These are phyloP conservation scores for Aleiodes leptofemur DNA, from an alignment of 2,888 invertebrate species.

Conservation along the genomic window DNA sequence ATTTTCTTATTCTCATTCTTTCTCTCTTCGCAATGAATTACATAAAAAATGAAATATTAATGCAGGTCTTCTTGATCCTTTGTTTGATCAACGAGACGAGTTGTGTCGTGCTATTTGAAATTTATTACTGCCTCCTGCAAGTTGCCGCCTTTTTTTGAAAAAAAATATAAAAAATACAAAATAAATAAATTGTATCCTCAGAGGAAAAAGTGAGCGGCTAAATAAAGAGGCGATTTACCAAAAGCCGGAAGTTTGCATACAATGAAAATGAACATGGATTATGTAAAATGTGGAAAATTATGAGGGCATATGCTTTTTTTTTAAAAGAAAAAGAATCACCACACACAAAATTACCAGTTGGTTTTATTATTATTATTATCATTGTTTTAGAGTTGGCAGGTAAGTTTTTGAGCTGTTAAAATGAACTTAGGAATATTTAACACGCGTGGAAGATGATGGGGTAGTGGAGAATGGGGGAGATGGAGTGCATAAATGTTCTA, in stretches of 20 bases:
- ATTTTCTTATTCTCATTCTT: too few relatives aligned
- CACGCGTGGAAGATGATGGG: constrained; percentile 7
- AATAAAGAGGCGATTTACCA: constrained; percentile 7
- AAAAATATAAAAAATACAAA: too few relatives aligned
- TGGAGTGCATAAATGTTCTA: constrained; percentile 4
- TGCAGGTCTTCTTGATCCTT: too few relatives aligned
- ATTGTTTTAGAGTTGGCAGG: not conserved
- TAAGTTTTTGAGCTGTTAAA: constrained; percentile 4
- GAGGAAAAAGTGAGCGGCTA: not conserved
- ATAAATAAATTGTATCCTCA: too few relatives aligned
- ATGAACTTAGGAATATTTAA: constrained; percentile 2
- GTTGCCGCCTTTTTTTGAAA: not conserved
- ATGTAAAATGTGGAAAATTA: constrained; percentile 28
- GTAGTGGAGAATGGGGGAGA: not conserved
- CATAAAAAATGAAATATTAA: too few relatives aligned
- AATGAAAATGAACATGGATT: constrained; percentile 12
- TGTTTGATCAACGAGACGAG: constrained; percentile 25
- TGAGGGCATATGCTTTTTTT: constrained; percentile 2
- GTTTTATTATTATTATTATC: not conserved
- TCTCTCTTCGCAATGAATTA: too few relatives aligned
- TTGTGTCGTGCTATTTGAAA: constrained; percentile 10
- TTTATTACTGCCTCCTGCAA: constrained; percentile 22
- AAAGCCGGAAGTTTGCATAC: constrained; percentile 36
- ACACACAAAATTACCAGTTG: not conserved
- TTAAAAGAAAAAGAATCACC: not conserved